Conservation (phyloP, 2,113 vertebrate species). For the Himantopus leucocephalus region DNA sequence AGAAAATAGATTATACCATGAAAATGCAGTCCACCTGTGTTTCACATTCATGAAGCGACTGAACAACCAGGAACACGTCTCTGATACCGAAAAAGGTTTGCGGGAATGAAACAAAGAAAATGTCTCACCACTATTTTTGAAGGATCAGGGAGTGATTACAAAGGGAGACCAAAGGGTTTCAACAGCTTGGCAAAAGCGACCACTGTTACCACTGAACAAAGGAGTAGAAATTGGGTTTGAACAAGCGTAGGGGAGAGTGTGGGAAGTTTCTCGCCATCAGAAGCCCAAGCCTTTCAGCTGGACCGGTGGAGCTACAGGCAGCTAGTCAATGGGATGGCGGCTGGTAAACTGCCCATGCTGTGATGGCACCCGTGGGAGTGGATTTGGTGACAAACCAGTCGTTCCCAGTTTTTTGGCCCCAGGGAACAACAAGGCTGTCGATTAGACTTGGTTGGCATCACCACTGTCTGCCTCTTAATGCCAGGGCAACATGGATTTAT, state of each 20-base stretch:
- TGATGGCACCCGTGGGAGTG: accelerated
- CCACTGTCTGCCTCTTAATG: neutral
- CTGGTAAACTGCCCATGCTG: accelerated
- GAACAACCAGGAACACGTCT: accelerated
- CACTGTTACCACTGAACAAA: neutral
- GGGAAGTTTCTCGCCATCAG: neutral
- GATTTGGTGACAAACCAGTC: neutral
- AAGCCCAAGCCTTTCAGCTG: neutral
- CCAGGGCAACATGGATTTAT: neutral
- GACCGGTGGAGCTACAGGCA: neutral
- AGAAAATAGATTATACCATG: neutral
- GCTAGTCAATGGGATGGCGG: neutral
- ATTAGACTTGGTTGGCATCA: neutral
- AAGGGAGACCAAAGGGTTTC: neutral
- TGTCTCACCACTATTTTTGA: accelerated
- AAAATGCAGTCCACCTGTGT: neutral
- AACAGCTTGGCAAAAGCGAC: neutral
- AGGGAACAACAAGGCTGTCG: neutral
- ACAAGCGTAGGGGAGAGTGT: accelerated
- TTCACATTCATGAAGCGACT: neutral
- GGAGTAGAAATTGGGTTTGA: neutral
- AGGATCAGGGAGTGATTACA: accelerated
- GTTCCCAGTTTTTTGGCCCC: neutral
- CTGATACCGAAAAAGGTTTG: neutral
- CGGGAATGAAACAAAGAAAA: neutral